Conservation (phyloP, 2,888 invertebrate genomes). For the Pollenia angustigena region DNA sequence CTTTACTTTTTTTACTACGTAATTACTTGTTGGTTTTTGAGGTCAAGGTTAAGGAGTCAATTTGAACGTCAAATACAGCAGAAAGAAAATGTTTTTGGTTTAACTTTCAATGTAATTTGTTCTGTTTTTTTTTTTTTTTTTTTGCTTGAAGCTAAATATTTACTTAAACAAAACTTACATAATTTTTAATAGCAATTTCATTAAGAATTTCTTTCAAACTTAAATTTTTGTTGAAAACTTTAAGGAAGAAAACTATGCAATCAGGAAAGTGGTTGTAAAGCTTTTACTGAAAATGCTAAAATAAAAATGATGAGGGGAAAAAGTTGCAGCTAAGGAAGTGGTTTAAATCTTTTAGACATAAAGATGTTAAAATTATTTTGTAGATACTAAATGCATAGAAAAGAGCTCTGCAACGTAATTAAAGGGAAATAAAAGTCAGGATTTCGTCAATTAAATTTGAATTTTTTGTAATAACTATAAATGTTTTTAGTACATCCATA, state of each 20-base stretch:
- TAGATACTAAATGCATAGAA: no score
- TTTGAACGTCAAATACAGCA: conserved; percentile 43
- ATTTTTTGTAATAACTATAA: no score
- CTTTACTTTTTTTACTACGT: neutral
- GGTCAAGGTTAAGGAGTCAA: conserved; percentile 65
- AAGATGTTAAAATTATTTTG: no score
- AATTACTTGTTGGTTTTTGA: conserved; percentile 29
- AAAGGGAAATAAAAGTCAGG: no score
- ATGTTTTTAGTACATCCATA: no score
- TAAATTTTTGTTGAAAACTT: neutral
- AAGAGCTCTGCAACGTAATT: no score
- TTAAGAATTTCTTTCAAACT: neutral
- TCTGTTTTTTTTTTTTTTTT: neutral
- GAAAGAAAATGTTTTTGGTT: neutral
- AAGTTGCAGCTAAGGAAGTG: neutral
- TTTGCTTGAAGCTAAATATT: conserved; percentile 1
- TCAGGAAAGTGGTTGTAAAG: neutral
- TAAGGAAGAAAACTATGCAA: neutral
- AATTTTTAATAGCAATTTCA: neutral
- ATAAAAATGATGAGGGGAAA: no score
- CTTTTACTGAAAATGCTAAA: neutral
- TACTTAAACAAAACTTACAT: neutral
- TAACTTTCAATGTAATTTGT: conserved; percentile 1
- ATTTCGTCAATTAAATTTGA: no score
- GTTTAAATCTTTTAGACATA: neutral